phyloP scores from a whole-genome alignment of 2,888 invertebrate genomes.

The Psylliodes chrysocephalus region DNA sequence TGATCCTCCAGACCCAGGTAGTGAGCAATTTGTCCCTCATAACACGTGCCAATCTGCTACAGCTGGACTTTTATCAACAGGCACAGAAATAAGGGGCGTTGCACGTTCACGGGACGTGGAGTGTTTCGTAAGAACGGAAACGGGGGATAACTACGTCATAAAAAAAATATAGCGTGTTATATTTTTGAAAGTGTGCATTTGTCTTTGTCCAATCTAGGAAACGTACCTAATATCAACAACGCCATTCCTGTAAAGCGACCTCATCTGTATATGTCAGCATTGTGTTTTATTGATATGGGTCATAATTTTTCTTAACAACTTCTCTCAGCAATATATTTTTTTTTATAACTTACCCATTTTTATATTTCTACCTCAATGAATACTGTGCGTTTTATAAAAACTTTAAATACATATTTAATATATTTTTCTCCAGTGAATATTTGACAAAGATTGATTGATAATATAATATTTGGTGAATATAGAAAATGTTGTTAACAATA shows the following conservation, averaged over 20 bases:
- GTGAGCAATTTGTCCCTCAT: slow-evolving; percentile 45
- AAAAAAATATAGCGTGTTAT: slow-evolving; percentile 14
- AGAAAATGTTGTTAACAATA: too few species aligned
- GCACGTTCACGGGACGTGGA: background rate
- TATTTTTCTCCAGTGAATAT: too few species aligned
- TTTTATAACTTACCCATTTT: too few species aligned
- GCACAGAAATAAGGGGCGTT: slow-evolving; percentile 21
- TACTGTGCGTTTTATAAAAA: too few species aligned
- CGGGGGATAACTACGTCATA: slow-evolving; percentile 12
- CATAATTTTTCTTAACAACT: background rate
- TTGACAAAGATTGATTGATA: too few species aligned
- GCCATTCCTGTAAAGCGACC: background rate
- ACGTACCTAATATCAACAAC: background rate
- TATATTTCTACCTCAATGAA: too few species aligned
- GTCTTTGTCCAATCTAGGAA: background rate
- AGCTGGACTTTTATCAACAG: slow-evolving; percentile 39
- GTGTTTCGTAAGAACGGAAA: slow-evolving; percentile 18
- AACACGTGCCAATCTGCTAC: slow-evolving; percentile 44
- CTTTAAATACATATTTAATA: too few species aligned
- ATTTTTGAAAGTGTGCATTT: background rate
- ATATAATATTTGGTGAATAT: too few species aligned
- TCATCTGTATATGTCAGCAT: background rate
- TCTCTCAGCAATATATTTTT: too few species aligned
- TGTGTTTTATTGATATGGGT: background rate
- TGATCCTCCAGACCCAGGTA: slow-evolving; percentile 41